Conservation (phyloP, 2,113 vertebrate genomes). For the Poecile atricapillus region DNA sequence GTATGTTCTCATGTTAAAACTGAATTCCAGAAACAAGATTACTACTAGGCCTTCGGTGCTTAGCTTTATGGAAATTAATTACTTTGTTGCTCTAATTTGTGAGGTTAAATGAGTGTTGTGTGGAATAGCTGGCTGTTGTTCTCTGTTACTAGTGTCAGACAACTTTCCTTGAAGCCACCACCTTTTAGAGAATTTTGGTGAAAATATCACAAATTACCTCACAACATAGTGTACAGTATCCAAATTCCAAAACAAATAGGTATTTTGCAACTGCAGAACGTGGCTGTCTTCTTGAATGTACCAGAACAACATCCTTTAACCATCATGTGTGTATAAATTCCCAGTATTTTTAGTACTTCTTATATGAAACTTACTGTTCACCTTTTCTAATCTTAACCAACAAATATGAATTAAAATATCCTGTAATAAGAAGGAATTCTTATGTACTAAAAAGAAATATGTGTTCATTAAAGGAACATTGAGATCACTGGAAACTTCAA, state of each 20-base stretch:
- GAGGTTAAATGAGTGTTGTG: background rate
- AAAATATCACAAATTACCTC: background rate
- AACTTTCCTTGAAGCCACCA: background rate
- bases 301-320: background rate
- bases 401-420: background rate
- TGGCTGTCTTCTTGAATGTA: background rate
- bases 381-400: background rate
- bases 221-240: background rate
- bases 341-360: background rate
- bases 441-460: conserved; percentile 4
- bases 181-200: background rate
- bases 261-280: background rate
- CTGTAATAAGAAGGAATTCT: background rate
- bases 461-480: conserved; percentile 31
- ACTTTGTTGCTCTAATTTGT: background rate
- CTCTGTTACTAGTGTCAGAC: background rate
- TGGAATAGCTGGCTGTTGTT: background rate
- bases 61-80: background rate
- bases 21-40: background rate
- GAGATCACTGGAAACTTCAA: conserved; percentile 45
- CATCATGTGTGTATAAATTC: background rate
- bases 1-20: background rate
- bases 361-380: background rate
- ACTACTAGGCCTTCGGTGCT: background rate
- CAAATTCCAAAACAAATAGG: background rate